Percentiles rank a stretch among this genome's conserved stretches.
Conservation (phyloP, 2,797 vertebrate genomes). For the Sphenodon punctatus region DNA sequence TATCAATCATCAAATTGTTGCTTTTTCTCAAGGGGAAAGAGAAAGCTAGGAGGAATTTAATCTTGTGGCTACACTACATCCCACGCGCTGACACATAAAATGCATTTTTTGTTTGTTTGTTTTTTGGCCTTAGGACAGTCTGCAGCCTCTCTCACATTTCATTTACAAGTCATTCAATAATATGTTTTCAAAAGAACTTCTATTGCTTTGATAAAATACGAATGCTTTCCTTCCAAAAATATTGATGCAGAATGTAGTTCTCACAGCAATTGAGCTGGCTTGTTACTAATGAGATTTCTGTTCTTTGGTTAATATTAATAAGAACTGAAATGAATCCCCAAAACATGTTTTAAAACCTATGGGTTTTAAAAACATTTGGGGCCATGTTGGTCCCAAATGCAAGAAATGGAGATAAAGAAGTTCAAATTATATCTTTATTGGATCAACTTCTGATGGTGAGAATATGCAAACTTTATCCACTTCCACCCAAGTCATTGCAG, state of each 20-base stretch:
- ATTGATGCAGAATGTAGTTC: background rate
- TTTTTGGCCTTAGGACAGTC: conserved; percentile 2
- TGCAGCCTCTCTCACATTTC: background rate
- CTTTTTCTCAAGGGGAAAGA: conserved; percentile 37
- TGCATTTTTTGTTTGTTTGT: background rate
- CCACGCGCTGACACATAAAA: conserved; percentile 13
- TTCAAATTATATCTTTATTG: too few relatives aligned
- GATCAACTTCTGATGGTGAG: too few relatives aligned
- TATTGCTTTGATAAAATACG: background rate
- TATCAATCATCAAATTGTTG: conserved; percentile 43
- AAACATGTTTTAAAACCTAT: too few relatives aligned
- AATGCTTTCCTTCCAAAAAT: background rate
- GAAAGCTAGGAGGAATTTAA: conserved; percentile 25
- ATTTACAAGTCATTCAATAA: background rate
- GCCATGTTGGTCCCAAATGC: too few relatives aligned
- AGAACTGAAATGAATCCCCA: too few relatives aligned
- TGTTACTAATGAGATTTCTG: too few relatives aligned
- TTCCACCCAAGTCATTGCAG: too few relatives aligned
- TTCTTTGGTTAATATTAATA: too few relatives aligned
- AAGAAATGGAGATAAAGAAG: too few relatives aligned
- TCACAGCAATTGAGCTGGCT: too few relatives aligned
- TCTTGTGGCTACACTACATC: conserved; percentile 2
- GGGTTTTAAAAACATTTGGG: too few relatives aligned
- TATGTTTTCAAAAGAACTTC: background rate
- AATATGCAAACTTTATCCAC: too few relatives aligned